Conservation (phyloP, 2,113 vertebrate species). For the Thalassarche chlororhynchos region DNA sequence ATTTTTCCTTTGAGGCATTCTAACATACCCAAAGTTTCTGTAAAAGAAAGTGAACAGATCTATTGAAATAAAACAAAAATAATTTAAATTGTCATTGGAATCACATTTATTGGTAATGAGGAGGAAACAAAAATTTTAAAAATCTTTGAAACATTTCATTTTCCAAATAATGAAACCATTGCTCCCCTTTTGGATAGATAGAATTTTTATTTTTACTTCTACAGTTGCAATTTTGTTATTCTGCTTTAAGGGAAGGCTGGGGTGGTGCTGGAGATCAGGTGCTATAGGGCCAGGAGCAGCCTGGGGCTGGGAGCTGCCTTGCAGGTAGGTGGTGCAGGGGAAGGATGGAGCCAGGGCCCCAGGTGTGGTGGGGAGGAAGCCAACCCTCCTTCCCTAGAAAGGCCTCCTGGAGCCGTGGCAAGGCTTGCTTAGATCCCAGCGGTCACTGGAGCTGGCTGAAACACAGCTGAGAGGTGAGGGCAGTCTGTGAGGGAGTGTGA, state of each 20-base stretch:
- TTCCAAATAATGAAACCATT: background rate
- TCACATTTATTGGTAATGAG: background rate
- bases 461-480: rapidly evolving
- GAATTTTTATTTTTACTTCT: background rate
- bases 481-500: background rate
- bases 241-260: background rate
- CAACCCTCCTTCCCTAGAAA: background rate
- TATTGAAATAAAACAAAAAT: background rate
- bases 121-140: background rate
- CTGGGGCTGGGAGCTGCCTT: background rate
- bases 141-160: background rate
- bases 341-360: background rate
- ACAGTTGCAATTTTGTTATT: background rate
- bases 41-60: background rate
- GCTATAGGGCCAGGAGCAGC: background rate
- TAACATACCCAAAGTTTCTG: background rate
- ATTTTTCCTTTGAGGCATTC: background rate
- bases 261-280: background rate
- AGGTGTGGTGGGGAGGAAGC: background rate
- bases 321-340: background rate
- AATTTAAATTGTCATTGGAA: background rate
- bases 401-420: background rate
- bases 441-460: background rate
- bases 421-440: background rate
- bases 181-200: background rate